Evolutionary conservation across 2,888 invertebrate genomes (phyloP), one percentile per base, ranked within the genome.

Genomic region (Diabrotica balteata): DNA sequence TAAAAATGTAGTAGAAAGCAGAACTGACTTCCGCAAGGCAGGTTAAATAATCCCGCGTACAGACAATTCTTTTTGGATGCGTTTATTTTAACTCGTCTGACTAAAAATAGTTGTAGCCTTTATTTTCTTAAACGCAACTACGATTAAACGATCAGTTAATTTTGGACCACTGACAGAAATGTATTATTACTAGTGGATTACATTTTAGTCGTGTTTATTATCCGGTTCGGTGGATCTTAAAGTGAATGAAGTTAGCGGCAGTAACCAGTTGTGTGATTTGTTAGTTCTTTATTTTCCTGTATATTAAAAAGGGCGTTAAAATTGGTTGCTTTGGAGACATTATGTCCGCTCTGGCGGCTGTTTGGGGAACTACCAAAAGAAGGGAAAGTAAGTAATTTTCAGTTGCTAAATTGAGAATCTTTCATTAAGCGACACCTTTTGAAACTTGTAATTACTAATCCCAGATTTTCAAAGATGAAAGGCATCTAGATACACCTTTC

Each of bases 291-390:
- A 44, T 60, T 17, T 67, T 68, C 63, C 58, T n/a, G 61, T 44
- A 5, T 42, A 43, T 54, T 9, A 52, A 47, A 47, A 47, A 47
- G 8, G 47, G 53, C 55, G 75, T 75, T 79, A 83, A 80, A 82
- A 84, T 84, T 83, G 84, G 83, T 78, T 83, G 83, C 75, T 81
- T 83, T 65, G 75, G 75, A 58, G 80, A 78, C 68, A 76, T 77
- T 49, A 83, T 83, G 82, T 83, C 84, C 70, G 82, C 83, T 72
- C 76, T 83, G 59, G 82, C 80, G 75, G 81, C 81, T 50, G 78
- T 80, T 49, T 75, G 83, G 63, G 81, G 82, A 44, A 78, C 77
- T 67, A 76, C 78, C 49, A 83, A 83, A 72, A 76, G 81, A 49
- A 78, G 81, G 72, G 82, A 83, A 62, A 80, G 82, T 82, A 81